These are phyloP conservation scores for Ectemnius cavifrons DNA, from an alignment of 2,888 invertebrate species.

Conservation along the genomic window DNA sequence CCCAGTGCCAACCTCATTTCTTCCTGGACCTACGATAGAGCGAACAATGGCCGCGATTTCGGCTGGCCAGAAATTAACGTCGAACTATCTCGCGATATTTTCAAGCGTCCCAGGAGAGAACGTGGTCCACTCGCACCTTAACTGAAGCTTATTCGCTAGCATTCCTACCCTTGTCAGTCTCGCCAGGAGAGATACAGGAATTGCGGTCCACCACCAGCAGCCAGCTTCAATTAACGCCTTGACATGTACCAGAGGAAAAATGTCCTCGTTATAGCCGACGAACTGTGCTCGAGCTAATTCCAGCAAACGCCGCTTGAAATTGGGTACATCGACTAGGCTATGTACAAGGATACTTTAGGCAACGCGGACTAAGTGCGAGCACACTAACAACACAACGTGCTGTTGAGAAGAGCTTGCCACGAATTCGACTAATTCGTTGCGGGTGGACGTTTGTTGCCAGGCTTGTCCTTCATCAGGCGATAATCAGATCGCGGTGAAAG, in stretches of 20 bases:
- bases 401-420: slow-evolving; percentile 21
- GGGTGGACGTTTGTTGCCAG: slow-evolving; percentile 27
- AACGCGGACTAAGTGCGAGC: background rate
- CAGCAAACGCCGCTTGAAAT: too few relatives aligned
- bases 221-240: slow-evolving; percentile 1
- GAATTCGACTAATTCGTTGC: slow-evolving; percentile 28
- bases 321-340: too few relatives aligned
- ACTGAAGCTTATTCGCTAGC: slow-evolving; percentile 37
- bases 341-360: background rate
- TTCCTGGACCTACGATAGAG: slow-evolving; percentile 53
- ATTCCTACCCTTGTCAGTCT: background rate
- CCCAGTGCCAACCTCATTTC: slow-evolving; percentile 35
- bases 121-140: slow-evolving; percentile 39
- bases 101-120: slow-evolving; percentile 38
- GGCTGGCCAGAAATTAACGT: slow-evolving; percentile 57
- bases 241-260: background rate
- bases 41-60: slow-evolving; percentile 40
- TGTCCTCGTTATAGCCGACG: background rate
- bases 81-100: slow-evolving; percentile 55
- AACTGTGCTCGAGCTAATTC: background rate
- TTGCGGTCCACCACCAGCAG: background rate
- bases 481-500: slow-evolving; percentile 37
- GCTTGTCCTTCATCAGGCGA: slow-evolving; percentile 40
- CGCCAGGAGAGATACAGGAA: background rate
- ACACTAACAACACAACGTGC: background rate